Evolutionary conservation across 2,113 vertebrate genomes (phyloP).

Genomic region (Progne subis): DNA sequence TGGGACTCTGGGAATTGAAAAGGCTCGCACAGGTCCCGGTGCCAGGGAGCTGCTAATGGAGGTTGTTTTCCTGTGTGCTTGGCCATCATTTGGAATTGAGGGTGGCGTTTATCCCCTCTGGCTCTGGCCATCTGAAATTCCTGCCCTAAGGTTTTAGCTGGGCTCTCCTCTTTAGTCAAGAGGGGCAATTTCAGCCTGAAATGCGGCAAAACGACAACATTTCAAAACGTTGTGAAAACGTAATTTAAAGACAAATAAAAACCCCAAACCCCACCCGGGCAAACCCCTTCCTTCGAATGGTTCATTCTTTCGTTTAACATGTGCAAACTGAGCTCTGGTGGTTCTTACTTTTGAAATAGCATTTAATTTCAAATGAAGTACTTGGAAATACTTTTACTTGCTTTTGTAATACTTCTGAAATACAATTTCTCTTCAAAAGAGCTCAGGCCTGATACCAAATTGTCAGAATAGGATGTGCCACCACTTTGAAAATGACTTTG

Average conservation of each 20-base stretch:
- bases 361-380: background rate
- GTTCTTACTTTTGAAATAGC: background rate
- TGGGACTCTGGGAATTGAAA: background rate
- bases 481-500: background rate
- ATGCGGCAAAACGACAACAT: accelerated
- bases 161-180: background rate
- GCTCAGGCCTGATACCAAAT: background rate
- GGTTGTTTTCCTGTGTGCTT: background rate
- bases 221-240: background rate
- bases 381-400: background rate
- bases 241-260: background rate
- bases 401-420: background rate
- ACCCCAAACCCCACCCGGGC: background rate
- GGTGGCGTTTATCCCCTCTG: background rate
- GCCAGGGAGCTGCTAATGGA: background rate
- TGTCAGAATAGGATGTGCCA: background rate
- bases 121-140: background rate
- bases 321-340: accelerated
- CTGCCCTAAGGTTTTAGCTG: background rate
- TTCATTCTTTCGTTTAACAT: background rate
- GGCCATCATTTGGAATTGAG: background rate
- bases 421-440: background rate
- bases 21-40: background rate
- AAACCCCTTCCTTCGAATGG: background rate
- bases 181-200: background rate